phyloP scores from a whole-genome alignment of 2,797 vertebrate genomes.

The Labeo calbasu region DNA sequence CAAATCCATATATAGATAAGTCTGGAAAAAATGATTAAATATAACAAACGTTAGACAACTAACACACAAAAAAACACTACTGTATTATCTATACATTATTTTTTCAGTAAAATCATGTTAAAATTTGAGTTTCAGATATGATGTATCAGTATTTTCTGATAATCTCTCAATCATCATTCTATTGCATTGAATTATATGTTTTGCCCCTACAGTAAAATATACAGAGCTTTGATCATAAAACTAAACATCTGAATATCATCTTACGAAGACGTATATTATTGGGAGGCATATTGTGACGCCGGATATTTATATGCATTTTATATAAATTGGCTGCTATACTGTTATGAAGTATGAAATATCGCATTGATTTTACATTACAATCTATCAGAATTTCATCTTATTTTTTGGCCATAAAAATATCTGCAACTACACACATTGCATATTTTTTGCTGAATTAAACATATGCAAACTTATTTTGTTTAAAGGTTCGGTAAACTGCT shows the following conservation, averaged over 20 bases:
- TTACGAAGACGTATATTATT: no score
- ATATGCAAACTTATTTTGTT: not conserved
- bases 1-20: not conserved
- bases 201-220: no score
- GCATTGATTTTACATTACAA: not conserved
- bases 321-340: not conserved
- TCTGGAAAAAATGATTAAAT: not conserved
- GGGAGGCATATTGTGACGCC: no score
- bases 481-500: not conserved
- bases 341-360: not conserved
- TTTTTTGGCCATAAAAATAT: not conserved
- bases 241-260: no score
- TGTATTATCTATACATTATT: not conserved
- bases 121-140: not conserved
- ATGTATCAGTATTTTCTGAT: not conserved
- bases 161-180: not conserved
- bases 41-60: not conserved
- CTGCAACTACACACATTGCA: not conserved
- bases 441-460: not conserved
- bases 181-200: not conserved
- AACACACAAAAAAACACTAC: not conserved
- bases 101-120: not conserved
- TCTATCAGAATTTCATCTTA: not conserved
- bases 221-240: no score
- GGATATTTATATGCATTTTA: no score